A percentile compares a stretch with the other conserved stretches of the same genome.
Conservation (phyloP, 2,888 invertebrate species). For the Leptothorax acervorum region DNA sequence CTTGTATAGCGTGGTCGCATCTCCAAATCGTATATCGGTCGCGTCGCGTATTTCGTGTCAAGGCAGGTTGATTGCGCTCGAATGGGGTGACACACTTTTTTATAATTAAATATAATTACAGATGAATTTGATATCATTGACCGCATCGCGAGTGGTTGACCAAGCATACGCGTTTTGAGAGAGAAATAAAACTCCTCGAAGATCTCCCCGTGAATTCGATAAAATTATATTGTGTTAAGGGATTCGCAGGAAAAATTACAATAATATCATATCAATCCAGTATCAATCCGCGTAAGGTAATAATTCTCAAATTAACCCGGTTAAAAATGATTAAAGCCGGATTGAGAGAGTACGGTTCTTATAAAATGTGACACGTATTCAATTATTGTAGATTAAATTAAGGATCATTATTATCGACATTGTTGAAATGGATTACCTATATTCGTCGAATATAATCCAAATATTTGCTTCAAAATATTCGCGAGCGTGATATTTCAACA, state of each 20-base stretch:
- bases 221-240: background rate
- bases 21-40: conserved; percentile 16
- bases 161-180: background rate
- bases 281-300: background rate
- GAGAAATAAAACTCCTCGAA: conserved; percentile 12
- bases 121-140: background rate
- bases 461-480: background rate
- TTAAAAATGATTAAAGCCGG: conserved; percentile 12
- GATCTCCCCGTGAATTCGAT: background rate
- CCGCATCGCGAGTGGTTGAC: background rate
- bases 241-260: background rate
- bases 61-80: conserved; percentile 40
- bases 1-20: background rate
- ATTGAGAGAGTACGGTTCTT: background rate
- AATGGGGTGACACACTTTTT: conserved; percentile 46
- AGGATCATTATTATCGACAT: background rate
- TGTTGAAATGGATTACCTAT: conserved; percentile 12
- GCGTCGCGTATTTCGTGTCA: conserved; percentile 46
- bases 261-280: background rate
- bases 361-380: background rate
- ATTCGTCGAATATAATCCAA: background rate
- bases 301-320: background rate
- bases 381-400: conserved; percentile 14
- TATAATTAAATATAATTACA: background rate
- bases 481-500: conserved; percentile 1